phyloP scores from a whole-genome alignment of 2,888 invertebrate genomes.

The Pyrochroa serraticornis region DNA sequence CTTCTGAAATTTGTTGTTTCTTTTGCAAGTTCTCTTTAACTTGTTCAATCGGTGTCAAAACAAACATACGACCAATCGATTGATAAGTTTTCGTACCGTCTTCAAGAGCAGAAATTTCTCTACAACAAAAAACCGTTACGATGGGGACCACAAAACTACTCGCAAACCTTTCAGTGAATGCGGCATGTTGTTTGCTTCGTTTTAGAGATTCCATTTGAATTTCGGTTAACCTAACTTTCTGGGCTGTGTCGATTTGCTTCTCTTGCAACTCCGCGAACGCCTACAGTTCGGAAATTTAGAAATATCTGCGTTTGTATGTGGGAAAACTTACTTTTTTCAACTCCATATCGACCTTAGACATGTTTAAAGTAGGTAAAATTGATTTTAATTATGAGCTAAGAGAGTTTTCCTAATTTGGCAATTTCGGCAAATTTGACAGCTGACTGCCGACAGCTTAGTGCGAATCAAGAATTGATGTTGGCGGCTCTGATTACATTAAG shows the following conservation, averaged over 20 bases:
- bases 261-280: constrained; percentile 83
- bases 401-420: not conserved
- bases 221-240: constrained; percentile 80
- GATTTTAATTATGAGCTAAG: not conserved
- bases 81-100: constrained; percentile 75
- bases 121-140: too few species aligned
- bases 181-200: constrained; percentile 71
- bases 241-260: constrained; percentile 80
- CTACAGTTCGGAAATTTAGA: constrained; percentile 48
- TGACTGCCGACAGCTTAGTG: not conserved
- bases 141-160: not conserved
- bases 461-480: too few species aligned
- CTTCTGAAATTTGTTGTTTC: constrained; percentile 63
- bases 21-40: constrained; percentile 69
- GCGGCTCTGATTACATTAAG: too few species aligned
- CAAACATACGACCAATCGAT: constrained; percentile 85
- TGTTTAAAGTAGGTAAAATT: constrained; percentile 24
- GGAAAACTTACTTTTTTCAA: constrained; percentile 53
- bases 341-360: constrained; percentile 57
- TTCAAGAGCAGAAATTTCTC: constrained; percentile 67
- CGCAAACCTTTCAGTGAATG: constrained; percentile 71
- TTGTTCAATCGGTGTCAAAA: constrained; percentile 69
- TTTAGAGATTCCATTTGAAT: constrained; percentile 75
- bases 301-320: constrained; percentile 7
- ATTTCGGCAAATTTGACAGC: not conserved